Evolutionary conservation across 2,113 vertebrate genomes (phyloP), one percentile per base, ranked within the genome.

Genomic region (Megaptera novaeangliae): DNA sequence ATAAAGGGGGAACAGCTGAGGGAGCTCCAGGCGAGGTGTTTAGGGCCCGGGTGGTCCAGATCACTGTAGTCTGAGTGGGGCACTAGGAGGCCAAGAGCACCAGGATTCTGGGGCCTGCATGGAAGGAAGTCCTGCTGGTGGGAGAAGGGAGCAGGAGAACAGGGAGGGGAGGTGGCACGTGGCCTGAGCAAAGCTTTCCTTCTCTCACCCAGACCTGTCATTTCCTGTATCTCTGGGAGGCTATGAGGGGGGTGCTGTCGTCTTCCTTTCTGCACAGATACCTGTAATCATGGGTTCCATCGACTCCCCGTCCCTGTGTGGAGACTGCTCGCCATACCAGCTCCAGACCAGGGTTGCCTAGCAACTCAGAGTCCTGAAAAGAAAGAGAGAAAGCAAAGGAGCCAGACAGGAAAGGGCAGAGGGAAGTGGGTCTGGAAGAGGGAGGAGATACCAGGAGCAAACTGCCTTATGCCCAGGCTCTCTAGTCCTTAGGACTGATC

Each of bases 291-390:
- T 3, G 1, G 44, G 77, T 59, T 92, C 78, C 94, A 92, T 96
- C 86, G 83, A 97, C 63, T 96, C 95, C 64, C 34, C 34, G 1
- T 86, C 87, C 83, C 92, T 84, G 44, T 64, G 0, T 85, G 78
- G 83, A 95, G 81, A 92, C 95, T 92, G 84, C 94, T 94, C 8
- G 3, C 88, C 80, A 87, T 83, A 69, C 93, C 95, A 96, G 95
- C 69, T 97, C 91, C 86, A 91, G 74, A 89, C 57, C 78, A 18
- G 93, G 96, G 97, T 98, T 98, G 97, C 98, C 96, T 97, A 98
- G 97, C 98, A 98, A 98, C 97, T 97, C 39, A 0, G 82, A 95
- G 78, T 97, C 96, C 95, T 97, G 83, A 97, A 98, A 97, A 97
- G 98, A 97, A 97, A 96, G 86, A 27, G 41, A 93, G 83, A 96